phyloP scores from a whole-genome alignment of 2,888 invertebrate species.

The Eudemis profundana region DNA sequence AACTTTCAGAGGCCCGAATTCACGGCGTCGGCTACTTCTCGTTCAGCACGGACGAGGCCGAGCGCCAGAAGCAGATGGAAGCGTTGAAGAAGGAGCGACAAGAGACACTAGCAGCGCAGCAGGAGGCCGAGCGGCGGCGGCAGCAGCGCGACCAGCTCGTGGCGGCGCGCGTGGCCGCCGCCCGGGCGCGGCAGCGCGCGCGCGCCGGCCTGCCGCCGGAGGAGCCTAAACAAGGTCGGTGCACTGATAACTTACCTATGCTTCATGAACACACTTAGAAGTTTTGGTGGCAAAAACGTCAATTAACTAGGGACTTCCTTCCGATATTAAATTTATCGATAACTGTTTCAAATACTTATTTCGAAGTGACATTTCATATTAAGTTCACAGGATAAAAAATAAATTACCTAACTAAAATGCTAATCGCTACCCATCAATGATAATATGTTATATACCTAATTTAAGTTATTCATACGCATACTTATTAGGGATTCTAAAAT shows the following conservation, averaged over 20 bases:
- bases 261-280: too few relatives aligned
- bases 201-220: slow-evolving; percentile 90
- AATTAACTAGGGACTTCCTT: too few relatives aligned
- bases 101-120: slow-evolving; percentile 89
- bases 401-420: too few relatives aligned
- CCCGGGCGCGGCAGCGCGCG: slow-evolving; percentile 89
- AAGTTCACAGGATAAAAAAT: too few relatives aligned
- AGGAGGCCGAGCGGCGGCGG: slow-evolving; percentile 86
- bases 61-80: slow-evolving; percentile 92
- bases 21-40: slow-evolving; percentile 97
- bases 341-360: too few relatives aligned
- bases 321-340: too few relatives aligned
- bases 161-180: slow-evolving; percentile 89
- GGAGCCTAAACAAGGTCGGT: slow-evolving; percentile 77
- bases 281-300: too few relatives aligned
- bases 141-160: slow-evolving; percentile 87
- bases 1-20: slow-evolving; percentile 91
- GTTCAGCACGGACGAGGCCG: slow-evolving; percentile 94
- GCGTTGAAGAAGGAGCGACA: slow-evolving; percentile 89
- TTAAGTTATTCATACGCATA: too few relatives aligned
- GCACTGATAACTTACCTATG: neutral
- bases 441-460: too few relatives aligned
- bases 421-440: too few relatives aligned
- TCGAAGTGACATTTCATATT: too few relatives aligned
- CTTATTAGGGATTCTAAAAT: too few relatives aligned